These are phyloP conservation scores for Ptychadena robeensis DNA, from an alignment of 2,797 vertebrate species.

Conservation along the genomic window DNA sequence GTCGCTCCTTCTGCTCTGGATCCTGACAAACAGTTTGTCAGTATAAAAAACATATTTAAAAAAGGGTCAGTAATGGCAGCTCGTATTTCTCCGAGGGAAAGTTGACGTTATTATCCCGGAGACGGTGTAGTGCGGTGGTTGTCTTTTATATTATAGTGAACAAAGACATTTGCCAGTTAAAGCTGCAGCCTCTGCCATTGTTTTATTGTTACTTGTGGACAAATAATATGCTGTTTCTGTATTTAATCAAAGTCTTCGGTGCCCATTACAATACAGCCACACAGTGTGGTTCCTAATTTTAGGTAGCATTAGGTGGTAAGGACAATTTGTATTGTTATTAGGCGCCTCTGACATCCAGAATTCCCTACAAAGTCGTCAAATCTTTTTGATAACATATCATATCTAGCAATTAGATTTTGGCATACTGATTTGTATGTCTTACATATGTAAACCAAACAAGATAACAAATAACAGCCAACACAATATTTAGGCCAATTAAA, in stretches of 20 bases:
- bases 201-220: not conserved
- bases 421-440: not conserved
- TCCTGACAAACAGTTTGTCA: too few relatives aligned
- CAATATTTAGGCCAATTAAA: not conserved
- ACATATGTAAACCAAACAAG: not conserved
- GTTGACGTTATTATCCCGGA: too few relatives aligned
- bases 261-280: not conserved
- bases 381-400: too few relatives aligned
- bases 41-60: too few relatives aligned
- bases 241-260: not conserved
- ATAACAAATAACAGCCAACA: not conserved
- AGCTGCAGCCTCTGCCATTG: not conserved
- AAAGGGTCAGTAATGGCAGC: too few relatives aligned
- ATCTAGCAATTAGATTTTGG: not conserved
- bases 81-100: too few relatives aligned
- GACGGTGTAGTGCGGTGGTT: too few relatives aligned
- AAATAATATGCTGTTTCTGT: not conserved
- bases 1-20: too few relatives aligned
- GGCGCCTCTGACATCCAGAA: not conserved
- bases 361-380: not conserved
- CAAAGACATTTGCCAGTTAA: not conserved
- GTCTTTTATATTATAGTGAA: not conserved
- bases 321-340: not conserved
- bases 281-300: not conserved
- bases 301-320: not conserved